These are phyloP conservation scores for Xestia c-nigrum DNA, from an alignment of 2,888 invertebrate species.

Conservation along the genomic window DNA sequence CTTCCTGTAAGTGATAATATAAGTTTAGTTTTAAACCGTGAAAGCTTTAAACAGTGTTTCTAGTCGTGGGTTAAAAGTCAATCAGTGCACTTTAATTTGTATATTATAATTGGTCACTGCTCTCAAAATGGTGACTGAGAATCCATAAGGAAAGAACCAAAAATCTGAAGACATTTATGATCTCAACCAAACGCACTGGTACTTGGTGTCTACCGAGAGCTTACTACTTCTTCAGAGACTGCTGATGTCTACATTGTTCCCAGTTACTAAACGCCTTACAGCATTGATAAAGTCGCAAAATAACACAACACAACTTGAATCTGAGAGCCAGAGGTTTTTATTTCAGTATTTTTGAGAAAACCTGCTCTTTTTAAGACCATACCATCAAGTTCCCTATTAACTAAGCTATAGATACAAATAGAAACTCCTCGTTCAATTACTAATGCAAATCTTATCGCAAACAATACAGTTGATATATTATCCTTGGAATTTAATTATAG, in stretches of 20 bases:
- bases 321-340: background rate
- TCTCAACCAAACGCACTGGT: background rate
- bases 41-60: too few species aligned
- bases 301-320: background rate
- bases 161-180: background rate
- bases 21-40: too few species aligned
- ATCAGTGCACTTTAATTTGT: too few species aligned
- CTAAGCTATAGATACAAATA: background rate
- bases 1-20: too few species aligned
- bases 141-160: background rate
- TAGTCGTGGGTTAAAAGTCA: background rate
- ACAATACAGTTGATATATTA: constrained; percentile 61
- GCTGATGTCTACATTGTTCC: background rate
- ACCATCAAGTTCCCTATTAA: background rate
- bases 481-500: constrained; percentile 66
- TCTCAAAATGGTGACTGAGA: background rate
- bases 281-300: background rate
- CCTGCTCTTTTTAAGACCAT: background rate
- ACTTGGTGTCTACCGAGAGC: background rate
- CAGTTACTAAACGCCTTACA: background rate
- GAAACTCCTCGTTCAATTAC: constrained; percentile 52
- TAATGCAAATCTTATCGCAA: constrained; percentile 63
- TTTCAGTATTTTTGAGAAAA: background rate
- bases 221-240: background rate
- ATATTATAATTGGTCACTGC: background rate